Evolutionary conservation across 2,888 invertebrate species (phyloP).

Genomic region (Alsophila aescularia): DNA sequence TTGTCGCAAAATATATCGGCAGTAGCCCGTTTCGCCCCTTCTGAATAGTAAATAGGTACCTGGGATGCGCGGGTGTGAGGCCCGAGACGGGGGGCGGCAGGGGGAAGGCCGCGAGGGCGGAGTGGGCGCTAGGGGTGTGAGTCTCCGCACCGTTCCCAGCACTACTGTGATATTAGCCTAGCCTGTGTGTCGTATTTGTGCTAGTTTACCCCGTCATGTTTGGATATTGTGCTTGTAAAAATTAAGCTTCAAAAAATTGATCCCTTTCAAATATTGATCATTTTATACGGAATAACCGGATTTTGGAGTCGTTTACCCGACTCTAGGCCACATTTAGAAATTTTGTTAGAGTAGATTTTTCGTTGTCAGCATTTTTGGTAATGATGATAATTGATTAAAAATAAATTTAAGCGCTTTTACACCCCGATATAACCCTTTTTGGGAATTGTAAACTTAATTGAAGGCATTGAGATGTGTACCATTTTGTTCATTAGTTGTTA

Average conservation of each 20-base stretch:
- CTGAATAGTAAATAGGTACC: conserved; percentile 79
- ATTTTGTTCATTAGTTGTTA: conserved; percentile 60
- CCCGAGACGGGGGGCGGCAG: conserved; percentile 33
- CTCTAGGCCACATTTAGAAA: conserved; percentile 65
- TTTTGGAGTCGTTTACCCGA: conserved; percentile 69
- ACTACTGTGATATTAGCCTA: conserved; percentile 85
- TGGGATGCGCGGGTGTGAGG: conserved; percentile 49
- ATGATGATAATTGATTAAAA: conserved; percentile 56
- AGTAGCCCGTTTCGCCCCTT: conserved; percentile 75
- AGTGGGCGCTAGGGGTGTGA: conserved; percentile 44
- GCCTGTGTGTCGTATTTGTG: conserved; percentile 83
- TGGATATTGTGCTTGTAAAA: conserved; percentile 75
- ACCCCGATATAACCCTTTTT: conserved; percentile 54
- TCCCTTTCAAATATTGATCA: conserved; percentile 68
- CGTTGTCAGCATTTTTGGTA: conserved; percentile 70
- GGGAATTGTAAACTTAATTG: conserved; percentile 46
- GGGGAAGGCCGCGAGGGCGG: conserved; percentile 35
- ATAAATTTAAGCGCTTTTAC: conserved; percentile 62
- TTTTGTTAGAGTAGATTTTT: conserved; percentile 59
- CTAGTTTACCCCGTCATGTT: conserved; percentile 77
- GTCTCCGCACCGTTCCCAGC: conserved; percentile 79
- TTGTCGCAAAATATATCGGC: conserved; percentile 80
- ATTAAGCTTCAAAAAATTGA: conserved; percentile 61
- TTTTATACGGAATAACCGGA: conserved; percentile 76
- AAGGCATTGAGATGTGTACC: conserved; percentile 28